phyloP scores from a whole-genome alignment of 2,888 invertebrate genomes.

The Polydrusus tereticollis region DNA sequence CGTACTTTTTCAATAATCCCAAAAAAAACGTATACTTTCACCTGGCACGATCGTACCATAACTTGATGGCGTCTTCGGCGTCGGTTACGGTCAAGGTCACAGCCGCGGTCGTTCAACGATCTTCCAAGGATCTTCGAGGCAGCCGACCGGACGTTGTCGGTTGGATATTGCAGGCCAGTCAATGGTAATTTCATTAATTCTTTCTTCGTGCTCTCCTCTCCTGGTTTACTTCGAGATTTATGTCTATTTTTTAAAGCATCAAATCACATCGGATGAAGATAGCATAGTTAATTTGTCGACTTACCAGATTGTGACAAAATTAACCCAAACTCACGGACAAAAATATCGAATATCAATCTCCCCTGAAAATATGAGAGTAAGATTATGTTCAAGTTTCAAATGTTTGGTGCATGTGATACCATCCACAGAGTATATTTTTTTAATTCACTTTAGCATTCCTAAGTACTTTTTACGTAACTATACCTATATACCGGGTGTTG shows the following conservation, averaged over 20 bases:
- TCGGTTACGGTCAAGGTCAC: constrained; percentile 42
- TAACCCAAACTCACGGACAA: no score
- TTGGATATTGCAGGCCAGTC: constrained; percentile 18
- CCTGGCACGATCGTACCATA: not conserved
- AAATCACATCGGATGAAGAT: not conserved
- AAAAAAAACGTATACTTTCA: no score
- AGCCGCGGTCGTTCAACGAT: constrained; percentile 43
- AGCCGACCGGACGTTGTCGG: constrained; percentile 31
- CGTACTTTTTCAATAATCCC: not conserved
- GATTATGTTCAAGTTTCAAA: no score
- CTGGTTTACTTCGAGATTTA: constrained; percentile 2
- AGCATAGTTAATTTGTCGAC: no score
- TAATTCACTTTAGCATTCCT: no score
- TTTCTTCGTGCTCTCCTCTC: constrained; percentile 19
- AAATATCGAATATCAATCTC: no score
- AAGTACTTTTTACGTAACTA: no score
- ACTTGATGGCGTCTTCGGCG: constrained; percentile 10
- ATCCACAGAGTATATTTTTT: no score
- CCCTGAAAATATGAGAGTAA: no score
- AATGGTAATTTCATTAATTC: constrained; percentile 19
- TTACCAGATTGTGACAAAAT: no score
- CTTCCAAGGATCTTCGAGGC: constrained; percentile 43
- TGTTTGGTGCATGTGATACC: no score
- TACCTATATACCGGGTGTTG: no score
- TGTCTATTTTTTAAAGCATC: constrained; percentile 1